phyloP scores from a whole-genome alignment of 53 echinoderm and acorn worm genomes.

The Holothuria scabra region DNA sequence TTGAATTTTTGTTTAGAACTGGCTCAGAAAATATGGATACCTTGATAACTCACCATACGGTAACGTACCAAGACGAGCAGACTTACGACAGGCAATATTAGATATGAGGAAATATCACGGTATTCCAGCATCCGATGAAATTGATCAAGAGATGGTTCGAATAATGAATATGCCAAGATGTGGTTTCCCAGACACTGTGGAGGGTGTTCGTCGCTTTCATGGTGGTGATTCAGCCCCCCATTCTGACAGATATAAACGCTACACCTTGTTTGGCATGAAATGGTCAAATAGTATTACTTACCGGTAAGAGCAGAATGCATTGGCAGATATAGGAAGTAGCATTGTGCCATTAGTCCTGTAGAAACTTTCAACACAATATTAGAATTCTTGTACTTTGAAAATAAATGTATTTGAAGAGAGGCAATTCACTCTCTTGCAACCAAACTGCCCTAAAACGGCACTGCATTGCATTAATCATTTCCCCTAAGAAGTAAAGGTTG shows the following conservation, averaged over 20 bases:
- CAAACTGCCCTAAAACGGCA: too few relatives aligned
- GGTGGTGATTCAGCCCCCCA: not conserved
- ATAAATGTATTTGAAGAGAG: too few relatives aligned
- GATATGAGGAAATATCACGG: not conserved
- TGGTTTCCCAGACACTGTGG: constrained; percentile 64
- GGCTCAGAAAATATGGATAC: constrained; percentile 68
- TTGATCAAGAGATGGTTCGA: constrained; percentile 35
- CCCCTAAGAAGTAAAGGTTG: too few relatives aligned
- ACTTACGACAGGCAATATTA: constrained; percentile 26
- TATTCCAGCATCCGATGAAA: constrained; percentile 46
- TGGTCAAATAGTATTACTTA: not conserved
- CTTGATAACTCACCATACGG: constrained; percentile 53
- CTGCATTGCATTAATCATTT: too few relatives aligned
- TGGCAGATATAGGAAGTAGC: too few relatives aligned
- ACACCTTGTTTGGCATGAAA: not conserved
- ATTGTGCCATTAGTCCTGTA: too few relatives aligned
- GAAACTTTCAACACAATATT: too few relatives aligned
- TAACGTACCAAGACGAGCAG: constrained; percentile 28
- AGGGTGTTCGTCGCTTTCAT: not conserved
- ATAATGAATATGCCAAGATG: constrained; percentile 67
- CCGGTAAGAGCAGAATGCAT: not conserved
- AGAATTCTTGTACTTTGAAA: too few relatives aligned
- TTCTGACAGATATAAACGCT: not conserved
- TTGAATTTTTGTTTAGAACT: constrained; percentile 45
- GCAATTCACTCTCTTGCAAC: too few relatives aligned